Conservation (phyloP, 2,113 vertebrate genomes). For the Plecturocebus donacophilus region DNA sequence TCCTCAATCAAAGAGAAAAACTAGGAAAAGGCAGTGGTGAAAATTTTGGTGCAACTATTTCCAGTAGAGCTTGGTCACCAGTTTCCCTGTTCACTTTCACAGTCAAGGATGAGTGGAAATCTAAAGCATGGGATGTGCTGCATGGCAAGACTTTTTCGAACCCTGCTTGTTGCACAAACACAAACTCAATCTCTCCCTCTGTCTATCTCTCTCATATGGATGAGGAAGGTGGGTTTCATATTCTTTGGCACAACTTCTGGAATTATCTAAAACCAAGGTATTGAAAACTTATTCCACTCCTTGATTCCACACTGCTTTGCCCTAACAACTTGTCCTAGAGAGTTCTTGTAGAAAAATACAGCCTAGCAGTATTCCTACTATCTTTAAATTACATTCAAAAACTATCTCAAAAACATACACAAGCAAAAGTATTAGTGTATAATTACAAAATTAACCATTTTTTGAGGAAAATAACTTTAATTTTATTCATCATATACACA, state of each 20-base stretch:
- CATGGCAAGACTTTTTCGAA: not conserved
- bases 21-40: not conserved
- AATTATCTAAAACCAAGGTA: conserved; percentile 44
- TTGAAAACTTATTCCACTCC: not conserved
- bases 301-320: not conserved
- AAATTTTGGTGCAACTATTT: not conserved
- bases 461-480: not conserved
- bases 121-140: not conserved
- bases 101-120: not conserved
- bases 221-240: conserved; percentile 6
- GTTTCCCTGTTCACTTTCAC: not conserved
- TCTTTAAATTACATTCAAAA: conserved; percentile 33
- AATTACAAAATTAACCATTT: not conserved
- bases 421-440: not conserved
- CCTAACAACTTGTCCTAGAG: not conserved
- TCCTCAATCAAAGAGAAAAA: not conserved
- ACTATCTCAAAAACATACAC: not conserved
- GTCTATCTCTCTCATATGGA: not conserved
- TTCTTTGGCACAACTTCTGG: not conserved
- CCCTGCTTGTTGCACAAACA: not conserved
- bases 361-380: not conserved
- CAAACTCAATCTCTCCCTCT: not conserved
- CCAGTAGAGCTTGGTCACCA: not conserved
- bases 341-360: conserved; percentile 36
- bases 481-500: not conserved